Base-by-base conservation (phyloP, 1,140 invertebrate species). In the Drosophila takahashii region DNA sequence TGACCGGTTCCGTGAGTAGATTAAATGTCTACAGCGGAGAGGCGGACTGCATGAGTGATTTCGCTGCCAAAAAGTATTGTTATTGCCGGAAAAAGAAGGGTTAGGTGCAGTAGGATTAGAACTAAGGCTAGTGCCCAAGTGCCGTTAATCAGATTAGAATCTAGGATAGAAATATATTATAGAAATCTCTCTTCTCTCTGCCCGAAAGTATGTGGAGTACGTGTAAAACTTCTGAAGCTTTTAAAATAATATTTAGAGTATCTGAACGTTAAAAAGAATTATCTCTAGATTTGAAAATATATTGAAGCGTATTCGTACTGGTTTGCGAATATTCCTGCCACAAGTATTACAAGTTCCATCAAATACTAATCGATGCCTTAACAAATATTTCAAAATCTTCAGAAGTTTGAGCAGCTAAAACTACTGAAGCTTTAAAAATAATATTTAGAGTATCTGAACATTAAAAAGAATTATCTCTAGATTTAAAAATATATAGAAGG, bases 1-100 rank as follows among this genome's bases (percentile, higher is more conserved):
- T 85, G 5, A 84, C 86, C 6, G 93, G 93, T 0, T 91, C 91
- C 4, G 94, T 96, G 5, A 95, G 95, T 73, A 92, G 95, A 26
- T 91, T 95, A 27, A 95, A 95, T 54, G 89, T 91, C 1, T 96
- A 95, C 77, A 92, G 83, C 13, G 92, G 92, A 2, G 92, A 94
- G 65, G 93, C 93, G 44, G 81, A 91, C 26, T 95, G 94, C 78
- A 91, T 95, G 13, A 70, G 79, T 18, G 92, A 93, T 60, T 93
- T 93, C 34, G 83, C 90, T 13, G 91, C 94, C 13, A 94, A 94
- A 62, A 94, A 94, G 53, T 95, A 94, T 90, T 95, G 94, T 72
- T 92, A 87, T 61, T 94, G 93, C 69, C 80, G 78, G 13, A 84
- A 89, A 36, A 61, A 77, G 50, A 65, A 70, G 53, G 77, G 53